Conservation (phyloP, 2,888 invertebrate species). For the Monoplex corrugatus region DNA sequence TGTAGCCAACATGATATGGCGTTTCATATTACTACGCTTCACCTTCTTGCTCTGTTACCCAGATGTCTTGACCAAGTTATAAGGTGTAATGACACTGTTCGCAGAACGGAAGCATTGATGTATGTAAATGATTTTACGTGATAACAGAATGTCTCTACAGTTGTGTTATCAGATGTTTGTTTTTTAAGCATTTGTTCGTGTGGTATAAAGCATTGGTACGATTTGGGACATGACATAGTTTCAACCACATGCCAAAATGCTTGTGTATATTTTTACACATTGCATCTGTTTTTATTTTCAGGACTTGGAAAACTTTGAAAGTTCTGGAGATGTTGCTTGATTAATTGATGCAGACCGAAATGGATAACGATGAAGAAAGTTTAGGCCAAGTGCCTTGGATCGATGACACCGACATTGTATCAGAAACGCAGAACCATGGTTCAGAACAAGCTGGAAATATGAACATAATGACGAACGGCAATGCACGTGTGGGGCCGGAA, state of each 20-base stretch:
- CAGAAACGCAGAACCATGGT: neutral
- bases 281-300: slow-evolving; percentile 41
- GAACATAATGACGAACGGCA: neutral
- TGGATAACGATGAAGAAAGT: slow-evolving; percentile 30
- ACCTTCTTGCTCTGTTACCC: slow-evolving; percentile 40
- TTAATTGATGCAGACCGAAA: neutral
- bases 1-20: slow-evolving; percentile 32
- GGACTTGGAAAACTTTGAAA: slow-evolving; percentile 29
- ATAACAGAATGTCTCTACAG: neutral
- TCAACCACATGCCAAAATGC: slow-evolving; percentile 29
- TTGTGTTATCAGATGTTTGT: neutral
- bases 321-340: neutral
- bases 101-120: neutral
- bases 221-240: slow-evolving; percentile 29
- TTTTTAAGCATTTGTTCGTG: neutral
- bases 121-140: neutral
- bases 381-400: neutral
- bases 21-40: slow-evolving; percentile 48
- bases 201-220: neutral
- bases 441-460: neutral
- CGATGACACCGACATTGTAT: neutral
- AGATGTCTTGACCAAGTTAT: slow-evolving; percentile 13
- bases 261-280: slow-evolving; percentile 42
- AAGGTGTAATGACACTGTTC: slow-evolving; percentile 38
- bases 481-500: slow-evolving; percentile 38